phyloP scores from a whole-genome alignment of 2,888 invertebrate species.

The Erannis defoliaria region DNA sequence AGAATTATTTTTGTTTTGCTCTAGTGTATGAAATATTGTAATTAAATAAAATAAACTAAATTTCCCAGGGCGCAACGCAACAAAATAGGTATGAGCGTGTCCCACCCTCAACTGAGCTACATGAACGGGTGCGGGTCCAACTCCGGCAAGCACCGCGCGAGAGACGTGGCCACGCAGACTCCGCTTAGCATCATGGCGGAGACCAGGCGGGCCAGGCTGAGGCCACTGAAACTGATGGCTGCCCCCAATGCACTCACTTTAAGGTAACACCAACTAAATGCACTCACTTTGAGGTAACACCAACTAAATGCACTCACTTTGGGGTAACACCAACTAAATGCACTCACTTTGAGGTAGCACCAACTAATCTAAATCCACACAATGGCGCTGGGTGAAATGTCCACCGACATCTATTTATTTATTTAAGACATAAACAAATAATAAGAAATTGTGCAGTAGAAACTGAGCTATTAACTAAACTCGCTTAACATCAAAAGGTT shows the following conservation, averaged over 20 bases:
- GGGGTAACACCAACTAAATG: conserved; percentile 59
- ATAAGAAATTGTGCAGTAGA: too few relatives aligned
- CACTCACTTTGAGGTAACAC: conserved; percentile 66
- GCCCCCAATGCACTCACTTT: conserved; percentile 76
- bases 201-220: conserved; percentile 79
- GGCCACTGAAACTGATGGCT: conserved; percentile 73
- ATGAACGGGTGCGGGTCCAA: conserved; percentile 82
- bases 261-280: conserved; percentile 59
- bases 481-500: too few relatives aligned
- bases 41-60: too few relatives aligned
- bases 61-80: conserved; percentile 70
- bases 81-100: conserved; percentile 85
- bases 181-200: conserved; percentile 90
- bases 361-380: too few relatives aligned
- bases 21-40: too few relatives aligned
- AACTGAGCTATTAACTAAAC: too few relatives aligned
- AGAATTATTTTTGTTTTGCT: too few relatives aligned
- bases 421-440: too few relatives aligned
- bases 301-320: conserved; percentile 53
- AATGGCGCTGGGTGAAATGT: too few relatives aligned
- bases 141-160: conserved; percentile 67
- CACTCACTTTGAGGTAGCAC: conserved; percentile 66
- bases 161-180: conserved; percentile 91
- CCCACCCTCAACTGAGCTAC: conserved; percentile 87
- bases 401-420: too few relatives aligned